Percentiles rank a stretch among this genome's conserved stretches.
These are phyloP conservation scores for Plutella xylostella DNA, from an alignment of 2,888 invertebrate genomes.

Conservation along the genomic window DNA sequence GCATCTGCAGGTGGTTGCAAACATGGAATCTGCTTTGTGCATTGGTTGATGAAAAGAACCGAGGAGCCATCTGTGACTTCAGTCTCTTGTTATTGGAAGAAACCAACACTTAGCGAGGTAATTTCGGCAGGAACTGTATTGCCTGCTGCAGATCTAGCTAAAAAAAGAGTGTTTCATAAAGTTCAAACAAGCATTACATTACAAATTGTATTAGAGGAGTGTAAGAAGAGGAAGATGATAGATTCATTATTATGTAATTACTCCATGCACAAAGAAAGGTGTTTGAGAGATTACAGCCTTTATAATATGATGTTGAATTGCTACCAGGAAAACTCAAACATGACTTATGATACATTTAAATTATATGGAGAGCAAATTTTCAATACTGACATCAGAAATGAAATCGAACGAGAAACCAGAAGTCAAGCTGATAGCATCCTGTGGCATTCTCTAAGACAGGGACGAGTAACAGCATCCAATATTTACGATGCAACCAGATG, in stretches of 20 bases:
- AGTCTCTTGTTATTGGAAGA: slow-evolving; percentile 17
- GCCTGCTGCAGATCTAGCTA: too few species aligned
- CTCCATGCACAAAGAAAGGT: neutral
- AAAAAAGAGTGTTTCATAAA: too few species aligned
- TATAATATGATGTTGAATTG: neutral
- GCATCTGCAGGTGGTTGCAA: slow-evolving; percentile 16
- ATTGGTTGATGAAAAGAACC: slow-evolving; percentile 18
- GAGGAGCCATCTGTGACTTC: slow-evolving; percentile 17
- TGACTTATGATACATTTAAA: neutral
- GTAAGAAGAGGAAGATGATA: slow-evolving; percentile 12
- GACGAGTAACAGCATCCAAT: slow-evolving; percentile 17
- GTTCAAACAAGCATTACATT: too few species aligned
- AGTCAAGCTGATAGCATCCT: slow-evolving; percentile 12
- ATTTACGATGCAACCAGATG: slow-evolving; percentile 18
- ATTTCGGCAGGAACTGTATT: too few species aligned
- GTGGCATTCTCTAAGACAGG: slow-evolving; percentile 14
- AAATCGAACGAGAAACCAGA: slow-evolving; percentile 6
- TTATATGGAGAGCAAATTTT: neutral
- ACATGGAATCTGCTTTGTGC: slow-evolving; percentile 16
- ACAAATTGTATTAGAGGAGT: slow-evolving; percentile 13
- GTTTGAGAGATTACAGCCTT: neutral
- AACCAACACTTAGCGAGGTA: slow-evolving; percentile 15
- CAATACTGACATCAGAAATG: neutral
- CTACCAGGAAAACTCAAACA: neutral
- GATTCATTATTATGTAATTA: neutral